Evolutionary conservation across 2,113 vertebrate species (phyloP).

Genomic region (Oplegnathus fasciatus): DNA sequence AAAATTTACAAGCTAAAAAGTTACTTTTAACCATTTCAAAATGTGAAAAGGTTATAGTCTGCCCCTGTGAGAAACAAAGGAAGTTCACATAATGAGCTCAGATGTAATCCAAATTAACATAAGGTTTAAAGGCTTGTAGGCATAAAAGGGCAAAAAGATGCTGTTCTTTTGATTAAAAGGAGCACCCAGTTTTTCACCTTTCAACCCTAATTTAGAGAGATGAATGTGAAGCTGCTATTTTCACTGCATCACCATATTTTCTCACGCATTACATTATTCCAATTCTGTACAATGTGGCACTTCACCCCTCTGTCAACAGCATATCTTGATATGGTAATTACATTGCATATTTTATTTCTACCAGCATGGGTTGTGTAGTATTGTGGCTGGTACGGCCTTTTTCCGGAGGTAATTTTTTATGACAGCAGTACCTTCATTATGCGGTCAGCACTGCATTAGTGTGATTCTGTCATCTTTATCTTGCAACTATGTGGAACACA

Average conservation of each 20-base stretch:
- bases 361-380: constrained; percentile 7
- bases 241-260: constrained; percentile 16
- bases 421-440: constrained; percentile 39
- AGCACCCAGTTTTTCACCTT: constrained; percentile 31
- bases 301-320: constrained; percentile 25
- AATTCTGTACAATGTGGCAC: not conserved
- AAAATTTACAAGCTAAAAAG: not conserved
- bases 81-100: constrained; percentile 35
- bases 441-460: constrained; percentile 25
- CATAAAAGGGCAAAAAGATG: constrained; percentile 41
- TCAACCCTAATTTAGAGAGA: constrained; percentile 27
- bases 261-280: constrained; percentile 1
- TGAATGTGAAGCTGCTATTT: constrained; percentile 19
- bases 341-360: constrained; percentile 31
- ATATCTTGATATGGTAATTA: constrained; percentile 26
- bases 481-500: constrained; percentile 4
- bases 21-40: constrained; percentile 2
- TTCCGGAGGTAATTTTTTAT: constrained; percentile 9
- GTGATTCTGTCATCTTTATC: constrained; percentile 37
- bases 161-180: constrained; percentile 33
- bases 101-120: constrained; percentile 31
- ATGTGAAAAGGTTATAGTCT: constrained; percentile 9
- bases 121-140: constrained; percentile 38
- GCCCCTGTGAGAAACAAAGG: not conserved
- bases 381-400: constrained; percentile 14